A percentile compares a stretch with the other conserved stretches of the same genome.
Conservation (phyloP, 2,888 invertebrate species). For the Hedychridium roseum region DNA sequence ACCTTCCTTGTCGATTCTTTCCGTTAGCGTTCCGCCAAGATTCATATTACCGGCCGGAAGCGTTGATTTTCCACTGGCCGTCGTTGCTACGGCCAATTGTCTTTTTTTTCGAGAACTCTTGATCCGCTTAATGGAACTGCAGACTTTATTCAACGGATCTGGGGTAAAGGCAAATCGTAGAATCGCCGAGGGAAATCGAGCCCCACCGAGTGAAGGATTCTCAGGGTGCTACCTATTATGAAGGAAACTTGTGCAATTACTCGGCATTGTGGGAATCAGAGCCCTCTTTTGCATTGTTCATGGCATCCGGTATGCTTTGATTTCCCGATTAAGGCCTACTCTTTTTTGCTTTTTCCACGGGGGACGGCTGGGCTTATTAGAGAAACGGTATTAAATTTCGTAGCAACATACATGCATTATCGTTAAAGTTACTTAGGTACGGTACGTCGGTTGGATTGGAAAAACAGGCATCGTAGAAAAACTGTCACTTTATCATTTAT, state of each 20-base stretch:
- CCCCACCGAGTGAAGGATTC: background rate
- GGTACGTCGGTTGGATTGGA: no score
- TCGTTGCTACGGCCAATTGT: no score
- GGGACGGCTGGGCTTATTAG: background rate
- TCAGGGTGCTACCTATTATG: background rate
- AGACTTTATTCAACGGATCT: no score
- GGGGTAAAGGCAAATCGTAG: no score
- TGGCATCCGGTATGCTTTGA: background rate
- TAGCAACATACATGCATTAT: no score
- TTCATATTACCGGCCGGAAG: no score
- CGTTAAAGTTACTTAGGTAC: no score
- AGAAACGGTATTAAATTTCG: background rate
- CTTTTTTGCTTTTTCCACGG: background rate
- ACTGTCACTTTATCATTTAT: conserved; percentile 53
- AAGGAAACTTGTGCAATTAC: conserved; percentile 2
- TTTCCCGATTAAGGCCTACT: background rate
- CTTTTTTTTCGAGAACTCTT: no score
- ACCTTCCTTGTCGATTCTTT: no score
- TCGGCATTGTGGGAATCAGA: conserved; percentile 1
- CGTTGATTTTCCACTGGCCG: no score
- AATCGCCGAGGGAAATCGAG: conserved; percentile 1
- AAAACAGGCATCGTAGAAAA: background rate
- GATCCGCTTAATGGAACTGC: no score
- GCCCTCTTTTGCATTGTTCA: background rate
- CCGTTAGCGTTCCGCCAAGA: no score